Conservation (phyloP, 2,797 vertebrate species). For the Arrhamphus sclerolepis region DNA sequence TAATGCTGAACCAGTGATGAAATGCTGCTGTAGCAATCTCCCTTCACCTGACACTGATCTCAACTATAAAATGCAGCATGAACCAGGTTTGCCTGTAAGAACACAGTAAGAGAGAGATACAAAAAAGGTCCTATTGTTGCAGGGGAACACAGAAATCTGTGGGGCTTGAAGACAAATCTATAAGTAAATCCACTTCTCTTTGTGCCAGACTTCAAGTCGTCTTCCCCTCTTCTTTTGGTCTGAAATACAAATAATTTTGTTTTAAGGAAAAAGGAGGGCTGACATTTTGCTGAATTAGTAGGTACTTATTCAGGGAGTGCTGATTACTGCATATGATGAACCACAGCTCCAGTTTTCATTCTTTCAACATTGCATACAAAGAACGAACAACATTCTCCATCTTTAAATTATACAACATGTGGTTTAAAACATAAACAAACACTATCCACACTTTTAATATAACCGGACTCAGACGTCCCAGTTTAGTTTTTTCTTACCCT, state of each 20-base stretch:
- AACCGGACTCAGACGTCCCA: too few species aligned
- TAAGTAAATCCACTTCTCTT: constrained; percentile 20
- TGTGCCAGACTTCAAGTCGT: constrained; percentile 67
- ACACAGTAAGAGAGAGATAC: constrained; percentile 74
- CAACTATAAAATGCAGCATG: constrained; percentile 11
- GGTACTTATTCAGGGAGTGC: too few species aligned
- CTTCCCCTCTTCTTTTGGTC: constrained; percentile 84
- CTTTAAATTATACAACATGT: too few species aligned
- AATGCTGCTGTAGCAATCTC: too few species aligned
- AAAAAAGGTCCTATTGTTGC: constrained; percentile 67
- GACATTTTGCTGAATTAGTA: too few species aligned
- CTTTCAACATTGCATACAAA: too few species aligned
- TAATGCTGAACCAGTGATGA: neutral
- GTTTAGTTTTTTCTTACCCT: constrained; percentile 77
- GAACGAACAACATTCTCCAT: too few species aligned
- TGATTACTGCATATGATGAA: too few species aligned
- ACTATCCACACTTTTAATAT: too few species aligned
- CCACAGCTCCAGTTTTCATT: too few species aligned
- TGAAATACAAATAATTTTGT: constrained; percentile 47
- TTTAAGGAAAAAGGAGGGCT: neutral
- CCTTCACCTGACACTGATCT: neutral
- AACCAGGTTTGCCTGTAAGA: constrained; percentile 56
- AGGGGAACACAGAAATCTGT: constrained; percentile 37
- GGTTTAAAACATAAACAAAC: too few species aligned
- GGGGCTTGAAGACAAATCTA: constrained; percentile 31